phyloP scores from a whole-genome alignment of 2,113 vertebrate genomes.

The Bos javanicus region DNA sequence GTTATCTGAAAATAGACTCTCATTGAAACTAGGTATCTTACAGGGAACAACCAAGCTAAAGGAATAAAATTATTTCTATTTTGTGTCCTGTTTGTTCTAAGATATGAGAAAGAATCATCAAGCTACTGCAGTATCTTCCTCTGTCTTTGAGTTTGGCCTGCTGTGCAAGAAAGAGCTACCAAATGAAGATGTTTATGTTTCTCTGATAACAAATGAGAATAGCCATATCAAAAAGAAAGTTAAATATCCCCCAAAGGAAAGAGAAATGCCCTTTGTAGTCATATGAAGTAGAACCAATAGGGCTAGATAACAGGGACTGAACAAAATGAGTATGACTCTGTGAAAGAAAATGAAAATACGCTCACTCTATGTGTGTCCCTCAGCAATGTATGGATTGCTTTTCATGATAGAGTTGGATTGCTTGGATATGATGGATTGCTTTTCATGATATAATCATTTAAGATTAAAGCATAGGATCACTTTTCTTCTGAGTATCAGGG shows the following conservation, averaged over 20 bases:
- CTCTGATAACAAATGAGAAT: constrained; percentile 9
- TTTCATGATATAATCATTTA: neutral
- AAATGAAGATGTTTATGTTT: neutral
- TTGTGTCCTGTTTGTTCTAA: neutral
- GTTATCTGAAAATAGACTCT: neutral
- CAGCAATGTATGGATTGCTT: neutral
- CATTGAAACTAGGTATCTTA: neutral
- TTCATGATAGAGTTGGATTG: neutral
- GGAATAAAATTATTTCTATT: neutral
- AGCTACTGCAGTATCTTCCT: neutral
- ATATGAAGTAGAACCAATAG: neutral
- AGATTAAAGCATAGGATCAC: neutral
- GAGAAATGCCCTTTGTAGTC: neutral
- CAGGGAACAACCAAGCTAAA: neutral
- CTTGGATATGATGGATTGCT: neutral
- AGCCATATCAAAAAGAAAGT: neutral
- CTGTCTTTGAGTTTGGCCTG: neutral
- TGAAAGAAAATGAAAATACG: neutral
- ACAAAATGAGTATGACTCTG: neutral
- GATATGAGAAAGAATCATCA: neutral
- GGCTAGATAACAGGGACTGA: neutral
- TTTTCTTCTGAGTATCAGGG: neutral
- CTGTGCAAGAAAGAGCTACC: neutral
- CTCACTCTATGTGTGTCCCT: neutral
- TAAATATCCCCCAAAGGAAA: neutral